These are phyloP conservation scores for Carterocephalus palaemon DNA, from an alignment of 2,888 invertebrate genomes.

Conservation along the genomic window DNA sequence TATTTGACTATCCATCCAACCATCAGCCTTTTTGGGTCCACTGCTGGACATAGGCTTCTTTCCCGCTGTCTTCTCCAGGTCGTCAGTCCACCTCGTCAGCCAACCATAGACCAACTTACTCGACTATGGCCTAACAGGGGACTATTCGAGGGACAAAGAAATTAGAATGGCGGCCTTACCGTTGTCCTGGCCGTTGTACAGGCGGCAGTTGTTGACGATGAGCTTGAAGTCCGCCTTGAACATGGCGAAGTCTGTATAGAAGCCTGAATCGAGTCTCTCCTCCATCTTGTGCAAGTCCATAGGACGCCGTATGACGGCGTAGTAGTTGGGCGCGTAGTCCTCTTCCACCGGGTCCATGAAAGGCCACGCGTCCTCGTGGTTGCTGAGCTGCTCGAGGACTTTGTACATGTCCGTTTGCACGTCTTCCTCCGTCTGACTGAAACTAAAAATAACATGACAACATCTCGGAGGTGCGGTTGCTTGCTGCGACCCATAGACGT, in stretches of 20 bases:
- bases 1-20: no score
- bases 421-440: constrained; percentile 90
- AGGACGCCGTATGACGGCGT: constrained; percentile 86
- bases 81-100: no score
- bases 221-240: constrained; percentile 93
- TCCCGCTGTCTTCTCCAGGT: no score
- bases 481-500: no score
- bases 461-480: constrained; percentile 32
- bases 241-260: constrained; percentile 87
- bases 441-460: constrained; percentile 64
- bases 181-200: constrained; percentile 95
- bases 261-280: constrained; percentile 88
- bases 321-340: constrained; percentile 93
- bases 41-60: no score
- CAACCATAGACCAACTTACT: no score
- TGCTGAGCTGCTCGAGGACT: constrained; percentile 91
- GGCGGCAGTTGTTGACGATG: constrained; percentile 94
- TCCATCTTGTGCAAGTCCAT: constrained; percentile 95
- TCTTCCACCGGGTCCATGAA: constrained; percentile 96
- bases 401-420: constrained; percentile 94
- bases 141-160: no score
- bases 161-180: constrained; percentile 85
- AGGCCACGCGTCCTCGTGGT: constrained; percentile 96
- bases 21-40: no score
- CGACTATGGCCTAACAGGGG: no score